Evolutionary conservation across 2,797 vertebrate genomes (phyloP).

Genomic region (Thamnophis elegans): DNA sequence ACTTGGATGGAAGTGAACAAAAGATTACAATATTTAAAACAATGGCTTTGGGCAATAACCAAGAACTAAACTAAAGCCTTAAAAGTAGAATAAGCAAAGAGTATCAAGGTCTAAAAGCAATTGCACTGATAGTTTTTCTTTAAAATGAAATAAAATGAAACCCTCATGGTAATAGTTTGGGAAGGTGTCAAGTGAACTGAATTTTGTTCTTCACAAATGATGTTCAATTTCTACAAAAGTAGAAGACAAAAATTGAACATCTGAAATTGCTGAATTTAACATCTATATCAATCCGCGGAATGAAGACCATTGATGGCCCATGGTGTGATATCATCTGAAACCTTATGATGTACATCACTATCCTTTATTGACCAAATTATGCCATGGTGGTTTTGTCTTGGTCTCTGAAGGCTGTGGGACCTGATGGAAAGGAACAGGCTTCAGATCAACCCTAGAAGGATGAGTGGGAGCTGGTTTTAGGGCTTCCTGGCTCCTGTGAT

Average conservation of each 20-base stretch:
- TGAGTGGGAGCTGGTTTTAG: not conserved
- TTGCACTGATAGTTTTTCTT: not conserved
- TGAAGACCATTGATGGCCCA: not conserved
- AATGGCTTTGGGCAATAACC: not conserved
- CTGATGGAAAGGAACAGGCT: not conserved
- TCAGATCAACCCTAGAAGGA: not conserved
- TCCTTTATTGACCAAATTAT: not conserved
- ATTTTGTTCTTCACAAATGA: not conserved
- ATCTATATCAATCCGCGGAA: not conserved
- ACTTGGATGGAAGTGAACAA: not conserved
- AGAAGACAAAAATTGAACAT: not conserved
- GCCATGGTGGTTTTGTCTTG: not conserved
- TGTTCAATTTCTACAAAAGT: not conserved
- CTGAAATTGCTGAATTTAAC: not conserved
- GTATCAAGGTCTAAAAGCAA: not conserved
- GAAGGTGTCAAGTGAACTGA: not conserved
- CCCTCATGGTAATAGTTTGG: not conserved
- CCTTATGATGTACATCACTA: not conserved
- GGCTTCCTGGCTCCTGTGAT: not conserved
- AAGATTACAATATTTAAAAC: conserved; percentile 11
- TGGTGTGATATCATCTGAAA: not conserved
- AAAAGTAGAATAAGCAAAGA: not conserved
- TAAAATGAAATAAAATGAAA: not conserved
- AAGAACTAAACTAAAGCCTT: not conserved
- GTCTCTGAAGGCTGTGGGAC: not conserved